Conservation (phyloP, 2,888 invertebrate species). For the Hypselothyrea guttata region DNA sequence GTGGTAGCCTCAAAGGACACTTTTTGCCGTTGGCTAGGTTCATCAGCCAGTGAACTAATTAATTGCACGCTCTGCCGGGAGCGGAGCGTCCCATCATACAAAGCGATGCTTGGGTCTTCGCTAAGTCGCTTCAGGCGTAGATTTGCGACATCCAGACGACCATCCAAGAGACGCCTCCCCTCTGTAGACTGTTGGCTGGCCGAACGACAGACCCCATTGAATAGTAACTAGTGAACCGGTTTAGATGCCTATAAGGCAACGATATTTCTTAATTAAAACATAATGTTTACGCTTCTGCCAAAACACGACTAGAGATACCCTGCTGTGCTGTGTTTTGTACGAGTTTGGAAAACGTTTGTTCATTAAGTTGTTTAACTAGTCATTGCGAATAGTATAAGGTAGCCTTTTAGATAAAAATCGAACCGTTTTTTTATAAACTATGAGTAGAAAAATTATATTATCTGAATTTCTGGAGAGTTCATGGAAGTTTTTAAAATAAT, state of each 20-base stretch:
- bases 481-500: no score
- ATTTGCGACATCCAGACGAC: conserved; percentile 38
- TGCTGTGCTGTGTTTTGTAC: no score
- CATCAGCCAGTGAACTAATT: conserved; percentile 50
- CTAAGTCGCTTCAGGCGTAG: conserved; percentile 68
- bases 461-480: no score
- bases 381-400: no score
- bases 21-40: conserved; percentile 1
- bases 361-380: no score
- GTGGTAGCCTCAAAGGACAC: conserved; percentile 31
- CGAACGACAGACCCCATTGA: conserved; percentile 71
- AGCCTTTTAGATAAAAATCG: no score
- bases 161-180: conserved; percentile 37
- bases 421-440: no score
- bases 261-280: no score
- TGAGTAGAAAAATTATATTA: no score
- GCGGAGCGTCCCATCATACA: conserved; percentile 67
- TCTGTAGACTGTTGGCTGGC: conserved; percentile 28
- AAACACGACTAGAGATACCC: no score
- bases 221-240: conserved; percentile 58
- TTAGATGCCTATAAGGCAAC: conserved; percentile 23
- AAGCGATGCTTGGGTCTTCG: conserved; percentile 64
- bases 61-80: conserved; percentile 51
- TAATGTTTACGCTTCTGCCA: no score
- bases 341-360: not conserved